Conservation (phyloP, 2,888 invertebrate genomes). For the Tolmerus cingulatus region DNA sequence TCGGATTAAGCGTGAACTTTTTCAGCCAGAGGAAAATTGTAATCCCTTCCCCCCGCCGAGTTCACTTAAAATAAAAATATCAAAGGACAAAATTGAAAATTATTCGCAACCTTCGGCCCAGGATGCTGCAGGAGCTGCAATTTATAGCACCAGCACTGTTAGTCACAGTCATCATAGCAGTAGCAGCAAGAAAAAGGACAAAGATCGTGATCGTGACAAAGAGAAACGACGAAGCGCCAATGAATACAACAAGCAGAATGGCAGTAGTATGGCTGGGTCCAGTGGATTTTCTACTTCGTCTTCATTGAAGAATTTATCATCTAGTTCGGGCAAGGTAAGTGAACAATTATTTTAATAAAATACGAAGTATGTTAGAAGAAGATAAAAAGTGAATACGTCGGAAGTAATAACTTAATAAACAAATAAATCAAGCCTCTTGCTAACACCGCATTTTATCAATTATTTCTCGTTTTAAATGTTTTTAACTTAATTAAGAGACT, state of each 20-base stretch:
- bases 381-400: neutral
- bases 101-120: conserved; percentile 53
- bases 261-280: conserved; percentile 49
- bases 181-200: conserved; percentile 61
- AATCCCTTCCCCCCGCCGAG: conserved; percentile 54
- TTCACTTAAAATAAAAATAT: conserved; percentile 80
- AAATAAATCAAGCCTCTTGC: neutral
- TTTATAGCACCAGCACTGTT: conserved; percentile 42
- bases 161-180: conserved; percentile 48
- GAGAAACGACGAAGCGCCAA: conserved; percentile 57
- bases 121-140: conserved; percentile 44
- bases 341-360: neutral
- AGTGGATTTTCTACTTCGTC: conserved; percentile 44
- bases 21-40: conserved; percentile 42
- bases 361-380: neutral
- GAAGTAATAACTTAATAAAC: neutral
- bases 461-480: no score
- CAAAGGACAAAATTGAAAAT: conserved; percentile 75
- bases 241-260: conserved; percentile 58
- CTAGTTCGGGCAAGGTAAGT: conserved; percentile 55
- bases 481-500: no score
- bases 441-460: neutral
- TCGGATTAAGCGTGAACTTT: conserved; percentile 68
- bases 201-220: conserved; percentile 59
- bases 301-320: conserved; percentile 50